A percentile compares a stretch with the other conserved stretches of the same genome.
These are phyloP conservation scores for Gila orcuttii DNA, from an alignment of 2,113 vertebrate genomes.

Conservation along the genomic window DNA sequence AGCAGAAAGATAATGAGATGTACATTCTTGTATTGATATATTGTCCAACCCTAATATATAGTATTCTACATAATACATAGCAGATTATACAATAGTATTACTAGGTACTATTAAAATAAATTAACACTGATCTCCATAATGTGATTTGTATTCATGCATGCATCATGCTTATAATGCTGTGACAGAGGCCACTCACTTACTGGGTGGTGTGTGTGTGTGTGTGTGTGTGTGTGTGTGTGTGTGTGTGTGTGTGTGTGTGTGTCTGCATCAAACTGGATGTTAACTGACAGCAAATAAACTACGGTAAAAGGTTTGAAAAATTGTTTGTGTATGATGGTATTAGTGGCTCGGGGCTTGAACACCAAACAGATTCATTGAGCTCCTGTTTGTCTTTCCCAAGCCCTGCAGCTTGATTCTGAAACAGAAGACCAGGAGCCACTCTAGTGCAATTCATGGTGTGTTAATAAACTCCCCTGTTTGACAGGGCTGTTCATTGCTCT, in stretches of 20 bases:
- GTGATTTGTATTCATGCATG: neutral
- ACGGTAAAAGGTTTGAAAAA: slow-evolving; percentile 21
- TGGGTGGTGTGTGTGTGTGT: neutral
- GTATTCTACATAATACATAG: neutral
- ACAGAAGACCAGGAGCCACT: slow-evolving; percentile 19
- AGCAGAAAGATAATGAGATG: neutral
- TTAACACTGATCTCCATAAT: neutral
- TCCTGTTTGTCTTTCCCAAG: slow-evolving; percentile 50
- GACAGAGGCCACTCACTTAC: neutral
- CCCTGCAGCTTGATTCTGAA: slow-evolving; percentile 30
- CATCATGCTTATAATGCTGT: neutral
- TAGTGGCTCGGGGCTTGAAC: slow-evolving; percentile 13
- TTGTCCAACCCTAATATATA: neutral
- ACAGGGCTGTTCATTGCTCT: slow-evolving; percentile 47
- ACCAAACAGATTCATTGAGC: slow-evolving; percentile 30
- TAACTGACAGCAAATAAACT: slow-evolving; percentile 32
- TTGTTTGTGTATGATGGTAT: slow-evolving; percentile 22
- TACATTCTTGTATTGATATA: neutral
- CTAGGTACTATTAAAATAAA: neutral
- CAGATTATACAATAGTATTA: too few species aligned
- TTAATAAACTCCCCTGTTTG: slow-evolving; percentile 55
- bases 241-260: neutral
- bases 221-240: too few species aligned
- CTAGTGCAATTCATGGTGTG: slow-evolving; percentile 18
- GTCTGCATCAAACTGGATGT: slow-evolving; percentile 16